Evolutionary conservation across 92 coral and sea anemone genomes (phyloP).

Genomic region (Anthopleura xanthogrammica): DNA sequence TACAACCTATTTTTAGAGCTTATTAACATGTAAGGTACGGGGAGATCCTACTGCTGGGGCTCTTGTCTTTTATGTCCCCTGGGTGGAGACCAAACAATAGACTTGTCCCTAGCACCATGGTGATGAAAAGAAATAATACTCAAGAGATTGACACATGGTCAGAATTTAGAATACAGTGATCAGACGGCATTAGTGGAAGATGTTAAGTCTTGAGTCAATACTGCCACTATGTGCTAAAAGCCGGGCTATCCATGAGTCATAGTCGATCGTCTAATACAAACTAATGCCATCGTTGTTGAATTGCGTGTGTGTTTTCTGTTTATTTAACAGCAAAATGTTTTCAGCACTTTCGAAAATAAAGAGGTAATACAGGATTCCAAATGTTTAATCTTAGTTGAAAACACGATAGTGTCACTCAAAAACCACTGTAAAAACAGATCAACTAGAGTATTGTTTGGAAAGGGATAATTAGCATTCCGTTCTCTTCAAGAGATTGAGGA

Average conservation of each 20-base stretch:
- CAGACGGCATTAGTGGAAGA: neutral
- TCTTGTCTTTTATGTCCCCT: too few species aligned
- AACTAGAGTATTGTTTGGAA: neutral
- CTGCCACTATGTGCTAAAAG: too few species aligned
- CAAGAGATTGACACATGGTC: too few species aligned
- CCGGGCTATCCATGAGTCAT: neutral
- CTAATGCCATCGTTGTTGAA: neutral
- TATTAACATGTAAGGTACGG: too few species aligned
- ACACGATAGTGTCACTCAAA: neutral
- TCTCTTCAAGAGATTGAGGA: slow-evolving; percentile 4
- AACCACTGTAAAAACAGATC: neutral
- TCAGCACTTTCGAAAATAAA: neutral
- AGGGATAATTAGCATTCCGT: neutral
- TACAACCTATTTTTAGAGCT: too few species aligned
- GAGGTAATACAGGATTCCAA: neutral
- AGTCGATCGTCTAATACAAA: neutral
- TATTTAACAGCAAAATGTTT: neutral
- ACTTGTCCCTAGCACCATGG: too few species aligned
- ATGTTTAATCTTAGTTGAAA: neutral
- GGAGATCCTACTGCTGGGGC: too few species aligned
- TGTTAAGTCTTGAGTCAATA: too few species aligned
- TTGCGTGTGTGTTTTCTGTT: neutral
- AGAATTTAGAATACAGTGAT: too few species aligned
- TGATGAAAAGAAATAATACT: too few species aligned
- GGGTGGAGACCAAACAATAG: too few species aligned